Percentiles rank a stretch among this genome's conserved stretches.
Conservation (phyloP, 2,113 vertebrate genomes). For the Actenoides lindsayi region DNA sequence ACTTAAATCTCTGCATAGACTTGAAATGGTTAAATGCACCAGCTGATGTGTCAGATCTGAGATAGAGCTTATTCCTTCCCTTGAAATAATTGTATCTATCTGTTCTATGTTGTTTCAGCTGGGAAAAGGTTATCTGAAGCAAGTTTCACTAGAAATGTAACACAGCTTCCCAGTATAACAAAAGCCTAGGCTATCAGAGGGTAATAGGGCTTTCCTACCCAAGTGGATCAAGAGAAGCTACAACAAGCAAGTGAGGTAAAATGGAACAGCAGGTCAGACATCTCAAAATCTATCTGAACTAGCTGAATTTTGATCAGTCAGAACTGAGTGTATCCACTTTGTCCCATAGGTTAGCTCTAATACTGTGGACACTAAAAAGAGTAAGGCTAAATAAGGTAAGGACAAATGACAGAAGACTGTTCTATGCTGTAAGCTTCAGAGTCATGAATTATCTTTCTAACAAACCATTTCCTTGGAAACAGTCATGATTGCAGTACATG, state of each 20-base stretch:
- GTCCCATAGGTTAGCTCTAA: background rate
- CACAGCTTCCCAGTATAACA: background rate
- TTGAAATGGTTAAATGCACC: background rate
- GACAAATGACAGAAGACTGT: background rate
- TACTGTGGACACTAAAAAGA: background rate
- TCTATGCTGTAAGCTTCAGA: background rate
- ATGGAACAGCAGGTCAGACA: background rate
- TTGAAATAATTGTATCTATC: background rate
- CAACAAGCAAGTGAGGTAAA: background rate
- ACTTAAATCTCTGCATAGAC: background rate
- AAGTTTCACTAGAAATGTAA: background rate
- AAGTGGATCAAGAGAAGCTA: background rate
- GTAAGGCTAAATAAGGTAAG: background rate
- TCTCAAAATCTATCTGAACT: background rate
- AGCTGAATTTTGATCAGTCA: background rate
- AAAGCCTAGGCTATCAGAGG: background rate
- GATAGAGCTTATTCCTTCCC: background rate
- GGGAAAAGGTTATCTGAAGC: background rate
- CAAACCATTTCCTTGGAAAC: background rate
- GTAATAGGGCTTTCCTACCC: background rate
- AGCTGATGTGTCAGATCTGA: background rate
- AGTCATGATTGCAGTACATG: background rate
- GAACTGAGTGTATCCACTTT: background rate
- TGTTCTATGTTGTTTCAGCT: background rate
- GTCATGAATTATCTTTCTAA: background rate